Base-by-base conservation (phyloP, 2,113 vertebrate species). In the Amphiprion percula region DNA sequence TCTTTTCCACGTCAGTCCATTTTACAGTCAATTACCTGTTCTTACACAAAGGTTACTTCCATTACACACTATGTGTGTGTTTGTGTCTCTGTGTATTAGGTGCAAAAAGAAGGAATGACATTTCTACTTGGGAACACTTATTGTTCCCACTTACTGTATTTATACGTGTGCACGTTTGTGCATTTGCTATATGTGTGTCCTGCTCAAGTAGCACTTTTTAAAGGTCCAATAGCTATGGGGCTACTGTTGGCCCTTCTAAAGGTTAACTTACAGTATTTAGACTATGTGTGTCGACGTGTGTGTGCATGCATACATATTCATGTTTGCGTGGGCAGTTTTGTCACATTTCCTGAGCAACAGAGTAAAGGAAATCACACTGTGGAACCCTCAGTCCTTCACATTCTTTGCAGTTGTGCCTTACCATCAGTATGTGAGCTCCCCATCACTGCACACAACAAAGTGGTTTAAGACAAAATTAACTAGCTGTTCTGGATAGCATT, bases 161-260 rank as follows among this genome's bases (percentile, higher is more conserved):
- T 63, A 26, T 78, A 30, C 64, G 61, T 68, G 47, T 21, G 5
- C 14, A 17, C 68, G 26, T 23, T 19, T 70, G 24, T 62, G 46
- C 30, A 56, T 26, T 2, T 30, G 30, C 16, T 5, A 0, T 54
- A 10, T 68, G 28, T 24, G 37, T 55, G 2, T 60, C 59, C 33
- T 74, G 16, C 46, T 74, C 6, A 77, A 68, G 41, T 59, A 41
- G 44, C 49, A 60, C 61, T 80, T 67, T 80, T 85, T 71, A 87
- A 83, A 85, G 88, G 76, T 84, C 82, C 79, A 84, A 82, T 77
- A 75, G 81, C 81, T 71, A 44, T 44, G 4, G 39, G 83, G 78
- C 71, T 73, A 68, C 60, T 16, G n/a, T 65, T 79, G 67, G 72
- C 59, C 56, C 68, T 9, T 66, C 54, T 74, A 86, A 90, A 88